These are phyloP conservation scores for Agrotis clavis DNA, from an alignment of 2,888 invertebrate genomes.

Conservation along the genomic window DNA sequence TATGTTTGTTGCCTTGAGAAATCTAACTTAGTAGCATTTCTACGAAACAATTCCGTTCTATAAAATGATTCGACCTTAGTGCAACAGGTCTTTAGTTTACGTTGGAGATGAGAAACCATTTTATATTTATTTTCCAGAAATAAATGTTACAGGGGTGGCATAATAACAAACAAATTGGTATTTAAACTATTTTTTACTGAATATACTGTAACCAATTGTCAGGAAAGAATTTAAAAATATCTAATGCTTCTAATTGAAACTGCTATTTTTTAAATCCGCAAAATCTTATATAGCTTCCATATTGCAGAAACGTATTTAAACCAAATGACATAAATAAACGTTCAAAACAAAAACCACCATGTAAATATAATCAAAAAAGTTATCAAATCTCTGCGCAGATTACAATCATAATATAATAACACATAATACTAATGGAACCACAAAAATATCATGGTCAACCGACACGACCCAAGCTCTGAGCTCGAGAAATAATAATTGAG, in stretches of 20 bases:
- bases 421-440: conserved; percentile 38
- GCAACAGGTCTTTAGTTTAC: neutral
- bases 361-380: neutral
- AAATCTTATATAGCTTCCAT: no score
- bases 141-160: neutral
- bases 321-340: neutral
- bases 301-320: no score
- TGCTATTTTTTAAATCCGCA: no score
- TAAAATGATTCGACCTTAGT: neutral
- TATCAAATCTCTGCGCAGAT: neutral
- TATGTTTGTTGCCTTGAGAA: no score
- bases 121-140: neutral
- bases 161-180: neutral
- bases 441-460: conserved; percentile 55
- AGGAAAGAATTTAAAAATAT: no score
- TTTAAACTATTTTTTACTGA: neutral
- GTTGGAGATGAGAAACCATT: neutral
- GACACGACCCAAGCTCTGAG: conserved; percentile 28
- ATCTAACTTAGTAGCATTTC: neutral
- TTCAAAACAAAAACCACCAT: no score
- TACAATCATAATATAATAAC: conserved; percentile 17
- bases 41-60: neutral
- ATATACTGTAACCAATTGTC: neutral
- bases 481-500: conserved; percentile 73
- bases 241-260: no score